Conservation (phyloP, 2,113 vertebrate species). For the Aix galericulata region DNA sequence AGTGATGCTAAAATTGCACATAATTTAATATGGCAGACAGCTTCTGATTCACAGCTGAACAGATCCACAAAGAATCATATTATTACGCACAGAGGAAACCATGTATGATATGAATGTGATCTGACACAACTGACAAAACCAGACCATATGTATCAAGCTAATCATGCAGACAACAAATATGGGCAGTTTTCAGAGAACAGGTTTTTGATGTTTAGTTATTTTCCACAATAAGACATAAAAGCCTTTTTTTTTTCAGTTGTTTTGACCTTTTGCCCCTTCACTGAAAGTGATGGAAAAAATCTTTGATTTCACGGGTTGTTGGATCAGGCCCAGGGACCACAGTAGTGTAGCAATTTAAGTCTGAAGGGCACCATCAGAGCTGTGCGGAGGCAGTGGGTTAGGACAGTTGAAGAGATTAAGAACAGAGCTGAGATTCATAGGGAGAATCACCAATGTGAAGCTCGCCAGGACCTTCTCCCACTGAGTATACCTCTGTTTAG, state of each 20-base stretch:
- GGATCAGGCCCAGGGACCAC: not conserved
- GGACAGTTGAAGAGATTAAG: not conserved
- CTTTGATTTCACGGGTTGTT: not conserved
- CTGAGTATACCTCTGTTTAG: constrained; percentile 7
- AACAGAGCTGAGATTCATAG: not conserved
- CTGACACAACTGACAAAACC: constrained; percentile 56
- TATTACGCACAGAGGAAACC: not conserved
- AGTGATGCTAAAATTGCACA: not conserved
- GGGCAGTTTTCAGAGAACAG: constrained; percentile 1
- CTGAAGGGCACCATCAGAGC: not conserved
- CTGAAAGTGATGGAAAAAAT: constrained; percentile 11
- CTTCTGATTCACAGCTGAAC: constrained; percentile 26
- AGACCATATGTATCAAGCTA: constrained; percentile 50
- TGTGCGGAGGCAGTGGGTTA: rapidly evolving
- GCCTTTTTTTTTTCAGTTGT: not conserved
- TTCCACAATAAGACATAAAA: constrained; percentile 28
- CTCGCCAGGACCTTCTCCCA: not conserved
- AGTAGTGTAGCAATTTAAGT: not conserved
- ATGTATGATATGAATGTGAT: constrained; percentile 15
- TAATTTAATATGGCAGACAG: not conserved
- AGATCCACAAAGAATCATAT: not conserved
- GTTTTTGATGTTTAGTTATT: not conserved
- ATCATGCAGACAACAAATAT: constrained; percentile 11
- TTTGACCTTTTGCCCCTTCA: not conserved
- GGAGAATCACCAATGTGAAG: constrained; percentile 11